Conservation (phyloP, 2,797 vertebrate species). For the Knipowitschia caucasica region DNA sequence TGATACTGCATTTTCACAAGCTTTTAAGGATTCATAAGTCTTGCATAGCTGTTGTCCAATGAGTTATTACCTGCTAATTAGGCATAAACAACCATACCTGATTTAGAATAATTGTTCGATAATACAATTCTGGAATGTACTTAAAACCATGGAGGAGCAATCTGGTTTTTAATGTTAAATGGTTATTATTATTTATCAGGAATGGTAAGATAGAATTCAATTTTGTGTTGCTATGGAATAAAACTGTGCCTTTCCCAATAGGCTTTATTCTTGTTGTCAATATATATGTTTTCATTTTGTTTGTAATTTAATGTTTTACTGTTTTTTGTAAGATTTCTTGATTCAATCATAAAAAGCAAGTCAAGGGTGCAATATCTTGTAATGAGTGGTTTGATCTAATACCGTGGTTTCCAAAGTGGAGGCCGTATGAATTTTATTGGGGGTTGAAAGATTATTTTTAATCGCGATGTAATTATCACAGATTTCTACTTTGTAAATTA, state of each 20-base stretch:
- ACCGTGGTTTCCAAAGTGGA: too few relatives aligned
- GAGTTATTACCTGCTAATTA: background rate
- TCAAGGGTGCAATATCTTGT: slow-evolving; percentile 32
- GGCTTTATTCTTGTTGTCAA: slow-evolving; percentile 36
- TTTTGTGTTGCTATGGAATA: too few relatives aligned
- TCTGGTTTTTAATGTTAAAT: too few relatives aligned
- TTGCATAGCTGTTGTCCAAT: background rate
- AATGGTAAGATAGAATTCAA: too few relatives aligned
- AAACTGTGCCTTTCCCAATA: slow-evolving; percentile 53
- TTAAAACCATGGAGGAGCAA: too few relatives aligned
- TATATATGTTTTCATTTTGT: slow-evolving; percentile 19
- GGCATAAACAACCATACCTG: background rate
- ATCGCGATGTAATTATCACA: too few relatives aligned
- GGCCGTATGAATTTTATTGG: too few relatives aligned
- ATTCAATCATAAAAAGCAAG: slow-evolving; percentile 20
- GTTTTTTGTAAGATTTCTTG: slow-evolving; percentile 21
- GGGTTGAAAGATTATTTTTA: too few relatives aligned
- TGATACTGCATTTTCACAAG: slow-evolving; percentile 2
- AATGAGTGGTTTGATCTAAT: slow-evolving; percentile 4
- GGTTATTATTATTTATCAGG: too few relatives aligned
- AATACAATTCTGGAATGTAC: too few relatives aligned
- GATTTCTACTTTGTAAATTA: too few relatives aligned
- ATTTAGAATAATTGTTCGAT: too few relatives aligned
- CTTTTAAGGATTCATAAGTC: background rate
- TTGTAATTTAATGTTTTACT: slow-evolving; percentile 33